Base-by-base conservation (phyloP, 1,140 invertebrate species). In the Pomacea maculata region DNA sequence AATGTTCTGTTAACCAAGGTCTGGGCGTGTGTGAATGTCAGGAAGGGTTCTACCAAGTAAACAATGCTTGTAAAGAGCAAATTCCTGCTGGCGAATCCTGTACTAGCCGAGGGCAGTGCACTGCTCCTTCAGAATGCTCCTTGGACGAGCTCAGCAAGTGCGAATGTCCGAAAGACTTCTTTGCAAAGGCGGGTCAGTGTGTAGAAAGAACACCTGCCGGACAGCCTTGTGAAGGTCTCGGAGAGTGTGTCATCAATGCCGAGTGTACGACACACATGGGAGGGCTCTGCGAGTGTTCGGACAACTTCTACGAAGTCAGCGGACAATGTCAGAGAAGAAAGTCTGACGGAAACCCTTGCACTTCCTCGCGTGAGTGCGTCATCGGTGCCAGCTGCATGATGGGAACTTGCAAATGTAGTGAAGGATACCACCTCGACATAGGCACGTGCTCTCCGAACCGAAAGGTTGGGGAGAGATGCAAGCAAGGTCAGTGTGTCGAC, bases 401-500 rank as follows among this genome's bases (percentile, higher is more conserved):
- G 19, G 71, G 76, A 9, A 29, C 29, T 34, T 83, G 82, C 67
- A 25, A 71, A 17, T 83, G 82, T n/a, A 34, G 61, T n/a, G 68
- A 76, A 1, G 82, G 74, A 3, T 83, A 63, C 75, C 80, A 76
- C 68, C 19, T 64, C 11, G 82, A 83, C 45, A 12, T 70, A 57
- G 57, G 57, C 19, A 80, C 63, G n/a, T 83, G 82, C 61, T 71
- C 54, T 55, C 78, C 75, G 17, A 21, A 80, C 65, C 80, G 72
- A 45, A 64, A 73, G n/a, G 79, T 76, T 14, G 68, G 65, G 11
- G 79, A 80, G 29, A 68, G 77, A 52, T 78, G 77, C 67, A 15
- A 17, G 15, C 79, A 79, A 12, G 79, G 75, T n/a, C 71, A 83
- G 68, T 83, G 82, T 83, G 79, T 83, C 65, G 25, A 70, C 72